phyloP scores from a whole-genome alignment of 2,797 vertebrate genomes.

The Pseudochromis fuscus region DNA sequence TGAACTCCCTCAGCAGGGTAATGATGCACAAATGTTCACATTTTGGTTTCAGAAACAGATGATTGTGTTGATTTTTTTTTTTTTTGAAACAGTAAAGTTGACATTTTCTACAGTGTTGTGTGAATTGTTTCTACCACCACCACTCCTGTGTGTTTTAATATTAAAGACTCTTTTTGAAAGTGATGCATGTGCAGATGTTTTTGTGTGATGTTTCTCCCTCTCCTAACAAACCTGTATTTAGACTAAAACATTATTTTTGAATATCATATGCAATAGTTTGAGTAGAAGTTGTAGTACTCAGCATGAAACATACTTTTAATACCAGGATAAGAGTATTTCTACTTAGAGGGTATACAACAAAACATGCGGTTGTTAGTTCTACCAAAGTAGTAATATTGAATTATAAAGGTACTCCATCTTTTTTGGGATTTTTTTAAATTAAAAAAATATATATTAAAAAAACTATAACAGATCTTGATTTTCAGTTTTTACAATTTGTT shows the following conservation, averaged over 20 bases:
- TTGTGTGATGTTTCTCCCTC: neutral
- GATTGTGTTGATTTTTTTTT: neutral
- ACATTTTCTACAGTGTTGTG: neutral
- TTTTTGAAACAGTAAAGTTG: conserved; percentile 18
- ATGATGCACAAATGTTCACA: neutral
- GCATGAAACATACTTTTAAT: neutral
- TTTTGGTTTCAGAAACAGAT: conserved; percentile 11
- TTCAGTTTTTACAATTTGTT: no score
- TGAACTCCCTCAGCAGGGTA: neutral
- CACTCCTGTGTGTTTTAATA: conserved; percentile 33
- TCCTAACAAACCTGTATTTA: neutral
- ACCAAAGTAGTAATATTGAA: no score
- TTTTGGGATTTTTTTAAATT: no score
- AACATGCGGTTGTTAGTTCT: no score
- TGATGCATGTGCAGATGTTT: neutral
- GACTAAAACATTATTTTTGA: neutral
- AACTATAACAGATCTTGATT: no score
- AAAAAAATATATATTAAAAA: no score
- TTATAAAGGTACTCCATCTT: no score
- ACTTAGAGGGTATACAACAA: no score
- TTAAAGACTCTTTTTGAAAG: conserved; percentile 50
- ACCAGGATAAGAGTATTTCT: no score
- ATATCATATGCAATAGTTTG: no score
- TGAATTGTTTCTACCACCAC: conserved; percentile 26
- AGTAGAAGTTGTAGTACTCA: neutral